Evolutionary conservation across 2,113 vertebrate genomes (phyloP).

Genomic region (Ploceus nigricollis): DNA sequence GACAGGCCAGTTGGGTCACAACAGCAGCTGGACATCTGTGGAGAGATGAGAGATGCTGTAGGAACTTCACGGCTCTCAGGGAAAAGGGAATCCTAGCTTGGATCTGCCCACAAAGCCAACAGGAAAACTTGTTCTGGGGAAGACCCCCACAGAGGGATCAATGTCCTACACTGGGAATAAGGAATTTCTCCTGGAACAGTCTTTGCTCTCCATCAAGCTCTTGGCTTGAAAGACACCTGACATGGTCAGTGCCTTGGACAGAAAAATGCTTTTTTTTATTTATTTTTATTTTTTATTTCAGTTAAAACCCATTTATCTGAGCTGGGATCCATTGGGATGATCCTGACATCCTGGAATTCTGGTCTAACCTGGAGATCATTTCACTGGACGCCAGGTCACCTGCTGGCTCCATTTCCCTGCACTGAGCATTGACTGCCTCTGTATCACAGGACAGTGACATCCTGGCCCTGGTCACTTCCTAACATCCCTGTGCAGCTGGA

Average conservation of each 20-base stretch:
- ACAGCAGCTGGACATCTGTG: neutral
- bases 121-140: neutral
- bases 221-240: neutral
- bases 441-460: neutral
- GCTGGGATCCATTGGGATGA: neutral
- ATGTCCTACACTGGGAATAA: neutral
- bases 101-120: neutral
- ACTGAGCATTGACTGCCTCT: neutral
- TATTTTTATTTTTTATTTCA: neutral
- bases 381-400: neutral
- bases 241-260: neutral
- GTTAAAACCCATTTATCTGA: neutral
- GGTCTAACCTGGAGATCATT: neutral
- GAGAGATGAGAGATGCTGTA: neutral
- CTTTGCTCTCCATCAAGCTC: neutral
- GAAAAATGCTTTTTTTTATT: neutral
- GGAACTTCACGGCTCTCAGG: neutral
- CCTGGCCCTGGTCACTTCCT: neutral
- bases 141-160: neutral
- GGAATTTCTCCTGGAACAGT: neutral
- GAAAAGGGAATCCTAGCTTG: neutral
- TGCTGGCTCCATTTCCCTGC: neutral
- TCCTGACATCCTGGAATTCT: neutral
- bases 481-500: neutral
- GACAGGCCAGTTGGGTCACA: fast-evolving